Percentiles rank a stretch among this genome's conserved stretches.
These are phyloP conservation scores for Eufriesea mexicana DNA, from an alignment of 1,140 invertebrate genomes.

Conservation along the genomic window DNA sequence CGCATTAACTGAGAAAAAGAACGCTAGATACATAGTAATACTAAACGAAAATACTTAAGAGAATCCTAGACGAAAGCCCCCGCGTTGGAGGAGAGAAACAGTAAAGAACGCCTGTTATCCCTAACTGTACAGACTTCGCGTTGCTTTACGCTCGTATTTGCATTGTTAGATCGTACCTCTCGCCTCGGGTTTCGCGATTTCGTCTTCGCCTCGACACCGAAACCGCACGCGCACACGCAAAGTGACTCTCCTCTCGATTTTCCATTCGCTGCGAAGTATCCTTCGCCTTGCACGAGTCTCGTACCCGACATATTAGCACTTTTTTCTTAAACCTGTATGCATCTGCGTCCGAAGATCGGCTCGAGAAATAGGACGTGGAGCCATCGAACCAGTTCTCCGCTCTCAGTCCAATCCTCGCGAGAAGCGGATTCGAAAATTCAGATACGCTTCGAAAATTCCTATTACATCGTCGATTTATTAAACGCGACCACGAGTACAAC, in stretches of 20 bases:
- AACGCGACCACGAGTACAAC: too few relatives aligned
- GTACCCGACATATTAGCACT: not conserved
- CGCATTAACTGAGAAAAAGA: slow-evolving; percentile 21
- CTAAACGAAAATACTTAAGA: slow-evolving; percentile 47
- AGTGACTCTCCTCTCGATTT: not conserved
- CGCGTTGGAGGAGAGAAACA: not conserved
- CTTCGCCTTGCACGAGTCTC: not conserved
- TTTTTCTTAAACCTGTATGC: not conserved
- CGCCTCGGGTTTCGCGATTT: not conserved
- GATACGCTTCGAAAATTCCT: too few relatives aligned
- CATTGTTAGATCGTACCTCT: slow-evolving; percentile 8
- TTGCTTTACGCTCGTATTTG: slow-evolving; percentile 12
- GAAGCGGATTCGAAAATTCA: not conserved
- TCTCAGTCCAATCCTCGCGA: not conserved
- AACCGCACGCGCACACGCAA: not conserved
- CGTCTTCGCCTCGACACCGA: not conserved
- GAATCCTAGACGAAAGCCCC: slow-evolving; percentile 1
- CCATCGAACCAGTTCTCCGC: not conserved
- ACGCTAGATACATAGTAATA: slow-evolving; percentile 46
- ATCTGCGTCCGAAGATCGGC: not conserved
- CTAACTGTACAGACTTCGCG: not conserved
- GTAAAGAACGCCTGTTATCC: not conserved
- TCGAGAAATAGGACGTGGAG: not conserved
- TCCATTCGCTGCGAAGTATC: not conserved
- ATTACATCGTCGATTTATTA: not conserved